Conservation (phyloP, 2,797 vertebrate species). For the Threskiornis aethiopicus region DNA sequence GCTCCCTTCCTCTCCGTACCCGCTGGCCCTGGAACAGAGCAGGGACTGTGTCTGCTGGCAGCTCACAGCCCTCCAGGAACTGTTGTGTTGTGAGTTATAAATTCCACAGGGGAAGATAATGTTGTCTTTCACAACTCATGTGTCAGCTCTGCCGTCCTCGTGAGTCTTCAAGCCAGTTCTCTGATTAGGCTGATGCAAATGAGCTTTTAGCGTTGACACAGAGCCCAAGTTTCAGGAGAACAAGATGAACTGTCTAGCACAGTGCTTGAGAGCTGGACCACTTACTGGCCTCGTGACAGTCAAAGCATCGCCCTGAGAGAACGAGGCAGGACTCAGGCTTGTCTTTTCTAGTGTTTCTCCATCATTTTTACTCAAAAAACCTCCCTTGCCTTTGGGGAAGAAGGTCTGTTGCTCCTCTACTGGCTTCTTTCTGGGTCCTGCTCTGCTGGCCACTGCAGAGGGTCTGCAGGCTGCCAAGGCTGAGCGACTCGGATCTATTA, state of each 20-base stretch:
- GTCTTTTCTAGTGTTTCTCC: background rate
- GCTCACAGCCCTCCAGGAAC: background rate
- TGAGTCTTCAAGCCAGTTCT: background rate
- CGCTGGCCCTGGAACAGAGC: background rate
- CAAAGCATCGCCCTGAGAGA: background rate
- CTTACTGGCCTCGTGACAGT: background rate
- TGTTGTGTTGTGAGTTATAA: background rate
- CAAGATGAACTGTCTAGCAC: background rate
- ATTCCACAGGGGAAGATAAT: background rate
- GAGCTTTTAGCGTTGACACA: background rate
- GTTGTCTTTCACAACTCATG: background rate
- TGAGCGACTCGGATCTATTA: rapidly evolving
- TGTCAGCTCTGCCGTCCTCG: background rate
- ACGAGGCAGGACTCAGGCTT: background rate
- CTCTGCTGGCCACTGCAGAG: background rate
- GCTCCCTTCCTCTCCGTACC: background rate
- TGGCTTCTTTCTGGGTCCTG: background rate
- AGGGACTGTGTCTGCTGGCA: background rate
- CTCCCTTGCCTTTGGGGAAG: background rate
- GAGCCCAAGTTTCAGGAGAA: background rate
- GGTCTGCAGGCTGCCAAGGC: background rate
- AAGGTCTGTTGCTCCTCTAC: rapidly evolving
- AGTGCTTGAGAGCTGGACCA: rapidly evolving
- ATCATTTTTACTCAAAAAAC: background rate
- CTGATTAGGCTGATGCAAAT: background rate